Evolutionary conservation across 2,888 invertebrate genomes (phyloP), one percentile per base, ranked within the genome.

Genomic region (Xestia xanthographa): DNA sequence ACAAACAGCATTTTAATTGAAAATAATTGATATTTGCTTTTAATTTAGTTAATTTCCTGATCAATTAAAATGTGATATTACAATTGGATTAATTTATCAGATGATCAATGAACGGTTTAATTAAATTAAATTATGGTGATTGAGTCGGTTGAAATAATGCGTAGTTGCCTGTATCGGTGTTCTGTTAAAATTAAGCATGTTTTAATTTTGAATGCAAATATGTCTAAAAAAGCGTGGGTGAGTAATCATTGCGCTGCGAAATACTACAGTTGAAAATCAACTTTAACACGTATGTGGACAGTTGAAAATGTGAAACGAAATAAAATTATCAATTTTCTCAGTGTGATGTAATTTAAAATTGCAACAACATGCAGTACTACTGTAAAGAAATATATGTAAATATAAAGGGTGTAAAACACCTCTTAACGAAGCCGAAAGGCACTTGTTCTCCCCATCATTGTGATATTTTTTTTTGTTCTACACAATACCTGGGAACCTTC

Each of bases 1-100:
- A 14, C 53, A 72, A 70, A 66, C 53, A 73, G 34, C 34, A 62
- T 62, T 80, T 45, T 22, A 67, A 45, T 72, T 79, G 34, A 72
- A 75, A 70, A n/a, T 70, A 66, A 80, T 80, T 62, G 50, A 66
- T 73, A 75, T 80, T 77, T 66, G 63, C 45, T 14, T 84, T 77
- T 77, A 73, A 77, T 72, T 77, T 69, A 71, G 56, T 74, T 73
- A 80, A 74, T 75, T 80, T 58, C 58, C 22, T 38, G 58, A 84
- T 63, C 60, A 75, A 75, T 81, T 80, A 72, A 84, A 72, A 66
- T 81, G 68, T 69, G 62, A 66, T 45, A 41, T 60, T 66, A 68
- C 63, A 53, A 67, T 63, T 69, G 58, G 60, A 80, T 76, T 74
- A 68, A 74, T 72, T 62, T 29, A 60, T 66, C 72, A 66, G 60